These are phyloP conservation scores for Gryllus bimaculatus DNA, from an alignment of 1,140 invertebrate species.

Conservation along the genomic window DNA sequence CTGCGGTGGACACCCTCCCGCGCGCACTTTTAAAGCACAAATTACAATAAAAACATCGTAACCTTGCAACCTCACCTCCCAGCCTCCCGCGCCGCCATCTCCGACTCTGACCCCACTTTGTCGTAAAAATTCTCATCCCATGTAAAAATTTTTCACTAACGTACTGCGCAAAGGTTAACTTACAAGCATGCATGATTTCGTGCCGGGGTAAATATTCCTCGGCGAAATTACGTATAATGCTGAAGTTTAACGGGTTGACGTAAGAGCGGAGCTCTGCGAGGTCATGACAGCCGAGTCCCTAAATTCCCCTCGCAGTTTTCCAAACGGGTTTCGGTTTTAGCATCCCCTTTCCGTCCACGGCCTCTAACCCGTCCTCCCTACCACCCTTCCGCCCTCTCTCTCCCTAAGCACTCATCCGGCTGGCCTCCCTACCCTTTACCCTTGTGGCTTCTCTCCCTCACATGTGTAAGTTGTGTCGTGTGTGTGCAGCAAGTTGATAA, in stretches of 20 bases:
- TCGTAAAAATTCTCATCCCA: not conserved
- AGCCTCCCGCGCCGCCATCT: not conserved
- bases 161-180: not conserved
- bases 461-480: not conserved
- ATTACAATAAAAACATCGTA: conserved; percentile 2
- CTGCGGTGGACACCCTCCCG: not conserved
- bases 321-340: no score
- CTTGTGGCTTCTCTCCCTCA: not conserved
- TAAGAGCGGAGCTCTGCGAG: no score
- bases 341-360: not conserved
- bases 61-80: not conserved
- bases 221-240: no score
- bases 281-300: not conserved
- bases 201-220: not conserved
- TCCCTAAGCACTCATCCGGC: no score
- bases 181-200: not conserved
- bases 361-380: not conserved
- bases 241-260: no score
- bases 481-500: not conserved
- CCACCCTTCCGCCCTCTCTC: not conserved
- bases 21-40: not conserved
- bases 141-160: not conserved
- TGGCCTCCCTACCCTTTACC: not conserved
- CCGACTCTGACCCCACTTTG: not conserved
- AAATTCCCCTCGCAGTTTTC: not conserved